Percentiles rank a stretch among this genome's conserved stretches.
phyloP scores from a whole-genome alignment of 2,113 vertebrate genomes.

The Cynoglossus semilaevis region DNA sequence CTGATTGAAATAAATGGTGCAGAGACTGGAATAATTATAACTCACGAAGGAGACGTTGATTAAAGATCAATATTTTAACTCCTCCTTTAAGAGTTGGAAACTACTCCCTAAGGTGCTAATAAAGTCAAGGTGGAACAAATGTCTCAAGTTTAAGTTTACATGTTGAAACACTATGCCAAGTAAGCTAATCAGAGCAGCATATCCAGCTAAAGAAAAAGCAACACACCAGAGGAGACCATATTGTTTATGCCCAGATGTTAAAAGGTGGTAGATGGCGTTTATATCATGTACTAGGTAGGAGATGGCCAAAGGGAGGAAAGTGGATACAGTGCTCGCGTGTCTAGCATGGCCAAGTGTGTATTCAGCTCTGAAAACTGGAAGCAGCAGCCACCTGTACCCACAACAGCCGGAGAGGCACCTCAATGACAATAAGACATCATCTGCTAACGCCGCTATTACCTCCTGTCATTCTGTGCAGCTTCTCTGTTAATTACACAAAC shows the following conservation, averaged over 20 bases:
- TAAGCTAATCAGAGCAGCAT: neutral
- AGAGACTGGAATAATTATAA: too few species aligned
- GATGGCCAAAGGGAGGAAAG: slow-evolving; percentile 5
- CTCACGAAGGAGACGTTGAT: too few species aligned
- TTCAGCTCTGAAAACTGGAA: slow-evolving; percentile 44
- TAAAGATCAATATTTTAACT: too few species aligned
- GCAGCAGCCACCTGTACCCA: slow-evolving; percentile 53
- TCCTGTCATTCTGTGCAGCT: slow-evolving; percentile 46
- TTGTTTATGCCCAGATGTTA: slow-evolving; percentile 58
- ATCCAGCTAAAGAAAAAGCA: slow-evolving; percentile 19
- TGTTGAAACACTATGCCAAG: too few species aligned
- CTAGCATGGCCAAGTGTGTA: slow-evolving; percentile 68
- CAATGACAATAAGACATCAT: slow-evolving; percentile 65
- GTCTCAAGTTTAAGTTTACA: too few species aligned
- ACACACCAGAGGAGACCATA: slow-evolving; percentile 9
- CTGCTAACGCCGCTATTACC: slow-evolving; percentile 58
- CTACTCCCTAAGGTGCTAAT: too few species aligned
- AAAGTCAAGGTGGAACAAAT: too few species aligned
- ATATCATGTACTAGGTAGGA: neutral
- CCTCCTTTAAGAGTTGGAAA: too few species aligned
- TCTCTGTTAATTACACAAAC: slow-evolving; percentile 62
- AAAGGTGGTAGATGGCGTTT: neutral
- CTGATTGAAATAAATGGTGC: too few species aligned
- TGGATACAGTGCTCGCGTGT: slow-evolving; percentile 54
- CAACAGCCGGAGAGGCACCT: slow-evolving; percentile 53